A percentile compares a stretch with the other conserved stretches of the same genome.
These are phyloP conservation scores for Sander vitreus DNA, from an alignment of 2,113 vertebrate species.

Conservation along the genomic window DNA sequence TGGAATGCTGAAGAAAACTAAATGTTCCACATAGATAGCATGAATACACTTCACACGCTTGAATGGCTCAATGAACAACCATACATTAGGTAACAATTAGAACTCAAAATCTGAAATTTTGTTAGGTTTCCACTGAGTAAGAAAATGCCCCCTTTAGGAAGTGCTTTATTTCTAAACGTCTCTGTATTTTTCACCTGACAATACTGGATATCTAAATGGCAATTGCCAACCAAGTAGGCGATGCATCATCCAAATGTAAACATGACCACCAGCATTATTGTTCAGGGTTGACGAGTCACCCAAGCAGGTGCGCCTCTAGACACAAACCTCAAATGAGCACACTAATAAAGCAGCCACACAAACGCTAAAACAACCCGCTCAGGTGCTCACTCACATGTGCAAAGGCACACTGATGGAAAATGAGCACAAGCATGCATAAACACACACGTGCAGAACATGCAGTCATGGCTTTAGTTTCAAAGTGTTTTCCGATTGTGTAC, in stretches of 20 bases:
- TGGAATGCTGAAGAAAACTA: neutral
- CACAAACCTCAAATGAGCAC: constrained; percentile 53
- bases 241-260: constrained; percentile 3
- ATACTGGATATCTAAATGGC: neutral
- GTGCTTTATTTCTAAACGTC: neutral
- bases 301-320: constrained; percentile 57
- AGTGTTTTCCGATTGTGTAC: constrained; percentile 56
- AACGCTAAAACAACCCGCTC: constrained; percentile 10
- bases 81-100: neutral
- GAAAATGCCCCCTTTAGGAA: neutral
- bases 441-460: constrained; percentile 25
- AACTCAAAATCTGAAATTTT: neutral
- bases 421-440: constrained; percentile 27
- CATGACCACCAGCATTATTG: constrained; percentile 44
- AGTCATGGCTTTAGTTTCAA: constrained; percentile 51
- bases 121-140: neutral
- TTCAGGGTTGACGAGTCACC: constrained; percentile 34
- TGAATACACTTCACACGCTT: neutral
- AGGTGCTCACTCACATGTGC: constrained; percentile 33
- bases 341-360: constrained; percentile 18
- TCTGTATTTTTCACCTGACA: neutral
- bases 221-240: constrained; percentile 20
- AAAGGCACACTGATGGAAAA: neutral
- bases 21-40: neutral
- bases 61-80: neutral